Evolutionary conservation across 2,888 invertebrate species (phyloP), one percentile per base, ranked within the genome.

Genomic region (Acleris literana): DNA sequence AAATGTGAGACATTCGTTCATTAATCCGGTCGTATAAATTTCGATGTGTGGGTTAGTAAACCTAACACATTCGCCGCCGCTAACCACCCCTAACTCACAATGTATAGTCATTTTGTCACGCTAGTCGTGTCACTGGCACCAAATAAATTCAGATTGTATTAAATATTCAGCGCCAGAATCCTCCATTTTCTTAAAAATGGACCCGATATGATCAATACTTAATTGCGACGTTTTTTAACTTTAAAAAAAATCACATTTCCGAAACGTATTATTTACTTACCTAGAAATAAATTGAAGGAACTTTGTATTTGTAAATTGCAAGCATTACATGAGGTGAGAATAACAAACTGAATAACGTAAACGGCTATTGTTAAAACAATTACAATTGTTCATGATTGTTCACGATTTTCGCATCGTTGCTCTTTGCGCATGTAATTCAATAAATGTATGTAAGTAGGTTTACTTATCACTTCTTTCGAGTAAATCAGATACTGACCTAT

Each of bases 1-100:
- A 72, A 73, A n/a, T 73, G 72, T 74, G 79, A 78, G 80, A 81
- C 82, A 75, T 74, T 76, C 72, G 66, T 76, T 78, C 76, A 72
- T 73, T 67, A 63, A 60, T 57, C 68, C 58, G 33, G 25, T 43
- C 20, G 46, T 39, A 29, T 18, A 49, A 60, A 43, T 52, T 22
- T 43, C 29, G 44, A 17, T 46, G 64, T 52, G 59, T 55, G 60
- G 3, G 55, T 68, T 33, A 39, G 39, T 39, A 18, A 9, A 49
- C 16, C 6, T 46, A 17, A 46, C 17, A 16, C 17, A 46, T 46
- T 46, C 17, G 17, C 46, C 6, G 46, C 46, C 16, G 7, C 46
- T 46, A 5, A 16, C 46, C 6, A 17, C 46, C 16, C 17, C 46
- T 46, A 5, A 16, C 46, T 17, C 16, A n/a, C 7, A 46, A n/a